phyloP scores from a whole-genome alignment of 2,888 invertebrate genomes.

The Torymus aiolomorphi region DNA sequence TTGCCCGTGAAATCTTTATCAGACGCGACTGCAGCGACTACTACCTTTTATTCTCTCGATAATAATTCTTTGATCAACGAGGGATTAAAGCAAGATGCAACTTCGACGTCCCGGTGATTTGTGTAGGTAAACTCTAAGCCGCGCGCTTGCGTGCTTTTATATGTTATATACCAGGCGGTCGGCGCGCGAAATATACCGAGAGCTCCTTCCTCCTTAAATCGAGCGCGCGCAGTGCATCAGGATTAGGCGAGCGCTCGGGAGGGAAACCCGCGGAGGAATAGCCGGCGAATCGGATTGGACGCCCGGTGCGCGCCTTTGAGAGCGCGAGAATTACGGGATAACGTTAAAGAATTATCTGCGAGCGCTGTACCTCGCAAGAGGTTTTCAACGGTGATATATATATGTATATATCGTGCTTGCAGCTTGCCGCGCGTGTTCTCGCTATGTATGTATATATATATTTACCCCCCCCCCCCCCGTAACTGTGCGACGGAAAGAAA shows the following conservation, averaged over 20 bases:
- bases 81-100: conserved; percentile 47
- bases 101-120: conserved; percentile 34
- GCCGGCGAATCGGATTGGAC: conserved; percentile 32
- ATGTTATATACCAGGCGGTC: background rate
- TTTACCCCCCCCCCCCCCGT: no score
- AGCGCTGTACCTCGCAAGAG: no score
- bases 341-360: conserved; percentile 22
- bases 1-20: no score
- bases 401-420: no score
- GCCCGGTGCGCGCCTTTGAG: conserved; percentile 12
- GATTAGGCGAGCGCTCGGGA: conserved; percentile 41
- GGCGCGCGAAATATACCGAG: background rate
- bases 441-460: no score
- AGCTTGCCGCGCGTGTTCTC: no score
- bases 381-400: no score
- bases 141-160: background rate
- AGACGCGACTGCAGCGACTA: background rate
- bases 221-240: conserved; percentile 48
- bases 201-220: conserved; percentile 45
- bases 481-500: no score
- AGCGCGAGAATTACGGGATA: conserved; percentile 26
- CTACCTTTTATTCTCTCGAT: background rate
- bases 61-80: conserved; percentile 46
- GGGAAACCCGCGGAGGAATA: background rate
- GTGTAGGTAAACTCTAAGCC: conserved; percentile 43